phyloP scores from a whole-genome alignment of 2,113 vertebrate genomes.

The Reinhardtius hippoglossoides region DNA sequence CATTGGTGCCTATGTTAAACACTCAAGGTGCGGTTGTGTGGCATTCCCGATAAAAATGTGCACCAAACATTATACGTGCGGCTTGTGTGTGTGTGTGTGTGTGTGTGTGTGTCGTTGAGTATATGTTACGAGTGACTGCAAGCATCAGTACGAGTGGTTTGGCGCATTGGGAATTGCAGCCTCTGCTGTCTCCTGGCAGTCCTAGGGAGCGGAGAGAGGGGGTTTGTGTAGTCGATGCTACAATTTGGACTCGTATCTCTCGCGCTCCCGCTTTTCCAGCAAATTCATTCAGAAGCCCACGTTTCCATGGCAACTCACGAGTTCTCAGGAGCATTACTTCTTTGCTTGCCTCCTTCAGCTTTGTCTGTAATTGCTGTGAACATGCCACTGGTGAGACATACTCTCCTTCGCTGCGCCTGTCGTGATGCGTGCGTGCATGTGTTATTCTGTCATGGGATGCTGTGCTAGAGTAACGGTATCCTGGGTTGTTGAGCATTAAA shows the following conservation, averaged over 20 bases:
- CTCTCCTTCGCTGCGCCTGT: constrained; percentile 37
- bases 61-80: not conserved
- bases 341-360: constrained; percentile 68
- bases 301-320: constrained; percentile 81
- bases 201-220: constrained; percentile 47
- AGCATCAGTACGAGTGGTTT: constrained; percentile 35
- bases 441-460: constrained; percentile 39
- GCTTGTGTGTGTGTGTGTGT: not conserved
- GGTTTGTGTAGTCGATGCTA: constrained; percentile 65
- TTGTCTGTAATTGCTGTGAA: constrained; percentile 80
- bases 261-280: constrained; percentile 56
- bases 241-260: constrained; percentile 79
- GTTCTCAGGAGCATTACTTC: constrained; percentile 77
- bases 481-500: constrained; percentile 26
- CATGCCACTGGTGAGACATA: constrained; percentile 63
- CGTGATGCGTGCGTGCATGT: constrained; percentile 4
- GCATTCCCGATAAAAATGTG: not conserved
- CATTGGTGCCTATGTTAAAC: no score
- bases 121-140: not conserved
- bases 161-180: constrained; percentile 53
- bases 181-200: constrained; percentile 57
- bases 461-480: constrained; percentile 28
- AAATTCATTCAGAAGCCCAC: constrained; percentile 80
- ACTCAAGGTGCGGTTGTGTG: not conserved
- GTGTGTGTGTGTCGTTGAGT: not conserved